Evolutionary conservation across 2,797 vertebrate genomes (phyloP).

Genomic region (Sphenodon punctatus): DNA sequence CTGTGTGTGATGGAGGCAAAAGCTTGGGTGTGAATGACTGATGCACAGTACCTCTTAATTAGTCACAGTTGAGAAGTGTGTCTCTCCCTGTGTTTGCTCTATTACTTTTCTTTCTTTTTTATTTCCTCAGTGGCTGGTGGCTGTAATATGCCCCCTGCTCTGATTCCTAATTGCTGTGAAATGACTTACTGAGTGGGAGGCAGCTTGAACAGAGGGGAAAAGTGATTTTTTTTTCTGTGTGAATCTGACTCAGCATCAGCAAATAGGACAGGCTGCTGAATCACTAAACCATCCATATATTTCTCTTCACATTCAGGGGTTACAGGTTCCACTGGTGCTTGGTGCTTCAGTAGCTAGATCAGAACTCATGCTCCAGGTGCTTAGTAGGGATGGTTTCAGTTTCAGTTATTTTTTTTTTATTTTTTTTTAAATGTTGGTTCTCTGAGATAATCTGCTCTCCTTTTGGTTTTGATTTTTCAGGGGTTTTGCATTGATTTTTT

Average conservation of each 20-base stretch:
- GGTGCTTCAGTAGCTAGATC: background rate
- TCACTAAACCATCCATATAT: background rate
- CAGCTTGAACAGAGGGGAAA: background rate
- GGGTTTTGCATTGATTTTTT: too few species aligned
- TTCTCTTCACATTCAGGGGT: accelerated
- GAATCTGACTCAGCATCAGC: slow-evolving; percentile 14
- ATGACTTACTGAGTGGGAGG: background rate
- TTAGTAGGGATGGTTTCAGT: too few species aligned
- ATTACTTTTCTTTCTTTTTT: background rate
- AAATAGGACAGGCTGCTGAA: background rate
- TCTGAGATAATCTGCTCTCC: too few species aligned
- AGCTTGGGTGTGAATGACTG: background rate
- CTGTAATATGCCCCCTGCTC: background rate
- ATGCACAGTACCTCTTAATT: background rate
- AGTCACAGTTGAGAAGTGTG: background rate
- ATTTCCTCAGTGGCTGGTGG: background rate
- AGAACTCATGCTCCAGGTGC: accelerated
- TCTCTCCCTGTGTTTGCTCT: background rate
- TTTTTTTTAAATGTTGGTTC: too few species aligned
- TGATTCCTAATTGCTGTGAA: background rate
- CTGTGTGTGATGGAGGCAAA: background rate
- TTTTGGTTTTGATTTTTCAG: background rate
- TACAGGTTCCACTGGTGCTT: background rate
- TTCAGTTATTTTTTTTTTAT: too few species aligned
- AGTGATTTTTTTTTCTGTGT: background rate